A percentile compares a stretch with the other conserved stretches of the same genome.
These are phyloP conservation scores for Artibeus lituratus DNA, from an alignment of 2,797 vertebrate genomes.

Conservation along the genomic window DNA sequence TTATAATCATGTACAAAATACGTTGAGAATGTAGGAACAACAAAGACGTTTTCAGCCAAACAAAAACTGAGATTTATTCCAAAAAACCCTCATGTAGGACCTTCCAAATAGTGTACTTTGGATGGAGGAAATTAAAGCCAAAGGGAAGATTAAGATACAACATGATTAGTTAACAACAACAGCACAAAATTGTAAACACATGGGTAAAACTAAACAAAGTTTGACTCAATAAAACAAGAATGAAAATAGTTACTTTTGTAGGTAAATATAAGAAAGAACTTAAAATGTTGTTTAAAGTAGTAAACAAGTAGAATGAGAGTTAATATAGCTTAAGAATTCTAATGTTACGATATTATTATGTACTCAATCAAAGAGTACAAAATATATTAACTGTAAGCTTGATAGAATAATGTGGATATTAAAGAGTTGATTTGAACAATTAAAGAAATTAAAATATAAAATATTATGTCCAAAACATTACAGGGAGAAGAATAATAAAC, in stretches of 20 bases:
- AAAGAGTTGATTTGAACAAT: neutral
- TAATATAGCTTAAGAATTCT: neutral
- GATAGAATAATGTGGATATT: neutral
- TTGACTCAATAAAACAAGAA: neutral
- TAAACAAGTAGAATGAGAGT: neutral
- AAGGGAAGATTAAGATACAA: neutral
- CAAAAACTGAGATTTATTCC: neutral
- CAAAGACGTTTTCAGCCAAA: neutral
- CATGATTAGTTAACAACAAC: neutral
- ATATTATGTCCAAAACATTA: neutral
- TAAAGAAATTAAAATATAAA: neutral
- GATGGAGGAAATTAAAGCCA: conserved; percentile 12
- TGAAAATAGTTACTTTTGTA: neutral
- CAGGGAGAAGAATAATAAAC: neutral
- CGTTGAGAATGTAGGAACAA: neutral
- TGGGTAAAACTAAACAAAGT: neutral
- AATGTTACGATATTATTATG: neutral
- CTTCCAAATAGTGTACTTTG: neutral
- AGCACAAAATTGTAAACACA: neutral
- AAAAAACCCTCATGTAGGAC: neutral
- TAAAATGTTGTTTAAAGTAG: neutral
- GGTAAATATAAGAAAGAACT: neutral
- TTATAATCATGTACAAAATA: neutral
- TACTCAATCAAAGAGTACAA: neutral
- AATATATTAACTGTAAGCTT: neutral